phyloP scores from a whole-genome alignment of 2,113 vertebrate genomes.

The Psephotus haematonotus region DNA sequence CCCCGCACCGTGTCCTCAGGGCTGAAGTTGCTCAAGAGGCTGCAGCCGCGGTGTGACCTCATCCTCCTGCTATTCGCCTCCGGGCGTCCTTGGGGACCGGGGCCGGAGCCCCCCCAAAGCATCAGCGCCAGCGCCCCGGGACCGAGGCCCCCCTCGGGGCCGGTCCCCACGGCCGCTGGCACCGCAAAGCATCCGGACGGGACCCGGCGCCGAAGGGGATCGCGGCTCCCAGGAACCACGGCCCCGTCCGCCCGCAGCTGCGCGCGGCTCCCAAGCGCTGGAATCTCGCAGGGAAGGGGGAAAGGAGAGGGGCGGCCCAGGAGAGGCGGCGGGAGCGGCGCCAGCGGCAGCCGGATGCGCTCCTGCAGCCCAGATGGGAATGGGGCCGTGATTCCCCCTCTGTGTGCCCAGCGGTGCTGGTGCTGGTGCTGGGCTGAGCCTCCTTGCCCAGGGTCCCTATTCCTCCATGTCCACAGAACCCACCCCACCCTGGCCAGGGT shows the following conservation, averaged over 20 bases:
- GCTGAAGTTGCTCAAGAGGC: slow-evolving; percentile 34
- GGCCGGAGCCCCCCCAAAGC: neutral
- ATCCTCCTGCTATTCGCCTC: slow-evolving; percentile 21
- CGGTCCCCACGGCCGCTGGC: neutral
- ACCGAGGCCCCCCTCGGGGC: neutral
- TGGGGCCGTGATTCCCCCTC: neutral
- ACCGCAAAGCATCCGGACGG: neutral
- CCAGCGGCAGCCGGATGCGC: neutral
- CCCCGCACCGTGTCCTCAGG: neutral
- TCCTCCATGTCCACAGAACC: rapidly evolving
- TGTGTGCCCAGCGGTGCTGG: rapidly evolving
- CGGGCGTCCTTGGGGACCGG: neutral
- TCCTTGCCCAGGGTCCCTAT: too few species aligned
- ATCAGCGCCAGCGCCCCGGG: rapidly evolving
- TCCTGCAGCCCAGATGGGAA: neutral
- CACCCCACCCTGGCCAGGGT: too few species aligned
- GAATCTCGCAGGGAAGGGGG: slow-evolving; percentile 9
- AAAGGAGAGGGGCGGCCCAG: neutral
- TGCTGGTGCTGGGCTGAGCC: rapidly evolving
- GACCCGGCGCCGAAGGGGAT: neutral
- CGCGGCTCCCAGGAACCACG: slow-evolving; percentile 10
- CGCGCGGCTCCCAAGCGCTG: neutral
- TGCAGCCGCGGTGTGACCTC: slow-evolving; percentile 3
- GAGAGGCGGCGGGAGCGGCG: neutral
- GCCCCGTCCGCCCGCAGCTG: neutral